Evolutionary conservation across 2,888 invertebrate genomes (phyloP), one percentile per base, ranked within the genome.

Genomic region (Diaphora mendica): DNA sequence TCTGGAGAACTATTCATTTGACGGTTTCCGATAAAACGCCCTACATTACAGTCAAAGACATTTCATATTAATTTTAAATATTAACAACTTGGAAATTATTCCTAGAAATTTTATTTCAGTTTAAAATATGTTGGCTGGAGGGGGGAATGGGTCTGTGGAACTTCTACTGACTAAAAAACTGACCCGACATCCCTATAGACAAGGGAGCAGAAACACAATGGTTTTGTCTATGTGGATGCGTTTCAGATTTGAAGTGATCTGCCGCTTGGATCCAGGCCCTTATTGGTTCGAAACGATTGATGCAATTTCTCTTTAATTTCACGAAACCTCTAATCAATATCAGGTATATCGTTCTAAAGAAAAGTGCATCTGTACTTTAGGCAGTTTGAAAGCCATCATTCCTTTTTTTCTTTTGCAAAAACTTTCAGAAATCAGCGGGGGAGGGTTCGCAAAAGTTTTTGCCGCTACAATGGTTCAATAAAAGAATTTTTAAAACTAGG

Each of bases 1-100:
- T 86, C 83, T 84, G 82, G 82, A 82, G 81, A 76, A 82, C 75
- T 55, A 70, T 76, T 64, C 64, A 59, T 79, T 77, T 74, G 75
- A 77, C 67, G 70, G 70, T 64, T 68, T 81, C 70, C 73, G 67
- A 81, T 83, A 73, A 75, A 75, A 71, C 30, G 51, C 30, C 30
- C 65, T 48, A 48, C 35, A 65, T 64, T 68, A 35, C 42, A 64
- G n/a, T 72, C 66, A 75, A 77, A 73, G 72, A 74, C 75, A 64
- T 26, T 64, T 80, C 42, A 44, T 77, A 68, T 75, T 73, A 69
- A 70, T 71, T 74, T 35, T 55, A 68, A 30, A 84, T 70, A 33
- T 73, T 77, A 76, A 68, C 78, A 70, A 42, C 7, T 70, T 64
- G 64, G 48, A 44, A 64, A 48, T 64, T 2, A 7, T 44, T 64